These are phyloP conservation scores for Anthoscopus minutus DNA, from an alignment of 2,113 vertebrate genomes.

Conservation along the genomic window DNA sequence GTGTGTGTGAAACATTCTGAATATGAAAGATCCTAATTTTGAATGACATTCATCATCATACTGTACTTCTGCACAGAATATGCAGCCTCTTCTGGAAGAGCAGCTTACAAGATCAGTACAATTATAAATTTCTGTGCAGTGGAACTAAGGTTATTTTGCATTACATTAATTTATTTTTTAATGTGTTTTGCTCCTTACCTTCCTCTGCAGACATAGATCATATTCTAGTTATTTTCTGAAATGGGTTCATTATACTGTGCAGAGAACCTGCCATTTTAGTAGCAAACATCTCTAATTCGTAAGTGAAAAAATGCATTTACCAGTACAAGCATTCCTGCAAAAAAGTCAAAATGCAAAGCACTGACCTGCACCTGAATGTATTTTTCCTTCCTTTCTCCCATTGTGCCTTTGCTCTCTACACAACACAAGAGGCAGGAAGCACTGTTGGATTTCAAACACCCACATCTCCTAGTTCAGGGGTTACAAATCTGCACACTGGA, in stretches of 20 bases:
- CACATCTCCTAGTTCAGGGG: neutral
- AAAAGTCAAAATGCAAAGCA: neutral
- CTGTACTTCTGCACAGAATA: neutral
- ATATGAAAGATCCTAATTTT: neutral
- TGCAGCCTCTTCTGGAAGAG: neutral
- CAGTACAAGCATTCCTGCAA: neutral
- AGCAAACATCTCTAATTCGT: conserved; percentile 18
- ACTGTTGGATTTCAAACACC: neutral
- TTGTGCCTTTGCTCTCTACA: neutral
- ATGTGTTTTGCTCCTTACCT: conserved; percentile 40
- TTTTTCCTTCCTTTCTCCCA: neutral
- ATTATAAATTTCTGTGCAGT: conserved; percentile 28
- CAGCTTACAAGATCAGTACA: conserved; percentile 18
- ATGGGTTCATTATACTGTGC: conserved; percentile 33
- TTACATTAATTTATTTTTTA: conserved; percentile 46
- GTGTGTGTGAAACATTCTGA: neutral
- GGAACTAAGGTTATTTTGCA: conserved; percentile 35
- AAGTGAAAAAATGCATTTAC: neutral
- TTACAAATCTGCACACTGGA: neutral
- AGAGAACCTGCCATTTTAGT: conserved; percentile 17
- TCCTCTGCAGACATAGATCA: conserved; percentile 53
- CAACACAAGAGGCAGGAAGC: neutral
- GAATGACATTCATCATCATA: neutral
- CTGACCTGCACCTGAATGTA: neutral
- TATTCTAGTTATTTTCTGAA: conserved; percentile 50